Percentiles rank a stretch among this genome's conserved stretches.
Evolutionary conservation across 2,797 vertebrate genomes (phyloP).

Genomic region (Ispidina lecontei): DNA sequence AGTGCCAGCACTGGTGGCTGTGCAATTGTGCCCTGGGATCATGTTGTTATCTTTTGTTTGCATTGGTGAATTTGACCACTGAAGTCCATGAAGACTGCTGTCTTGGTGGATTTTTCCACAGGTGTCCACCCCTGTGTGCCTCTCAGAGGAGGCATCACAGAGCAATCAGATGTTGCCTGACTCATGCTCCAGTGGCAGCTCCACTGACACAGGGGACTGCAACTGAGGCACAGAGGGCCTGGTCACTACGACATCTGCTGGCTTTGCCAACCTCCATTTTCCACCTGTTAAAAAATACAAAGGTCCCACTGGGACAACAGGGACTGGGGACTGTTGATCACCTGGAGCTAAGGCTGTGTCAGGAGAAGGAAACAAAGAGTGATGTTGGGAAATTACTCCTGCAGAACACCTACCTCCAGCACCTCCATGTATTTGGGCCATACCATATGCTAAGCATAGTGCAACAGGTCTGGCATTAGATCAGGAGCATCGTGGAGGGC

Average conservation of each 20-base stretch:
- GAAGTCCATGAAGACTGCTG: neutral
- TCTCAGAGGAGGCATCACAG: neutral
- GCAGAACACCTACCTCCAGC: neutral
- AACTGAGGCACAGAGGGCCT: neutral
- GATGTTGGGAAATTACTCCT: neutral
- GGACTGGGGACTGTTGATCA: neutral
- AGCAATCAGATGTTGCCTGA: fast-evolving
- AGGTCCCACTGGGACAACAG: neutral
- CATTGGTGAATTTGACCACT: neutral
- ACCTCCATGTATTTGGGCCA: neutral
- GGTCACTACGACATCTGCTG: neutral
- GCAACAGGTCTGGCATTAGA: neutral
- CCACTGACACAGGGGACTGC: fast-evolving
- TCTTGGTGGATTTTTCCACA: neutral
- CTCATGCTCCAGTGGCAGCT: neutral
- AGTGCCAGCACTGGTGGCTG: neutral
- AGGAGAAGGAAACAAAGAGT: neutral
- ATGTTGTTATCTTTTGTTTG: neutral
- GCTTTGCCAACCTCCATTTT: neutral
- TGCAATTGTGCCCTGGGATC: neutral
- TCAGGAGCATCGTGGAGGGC: fast-evolving
- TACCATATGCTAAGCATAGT: neutral
- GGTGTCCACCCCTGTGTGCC: neutral
- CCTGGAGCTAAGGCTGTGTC: neutral
- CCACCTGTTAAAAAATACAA: neutral